Evolutionary conservation across 2,888 invertebrate species (phyloP).

Genomic region (Horisme vitalbata): DNA sequence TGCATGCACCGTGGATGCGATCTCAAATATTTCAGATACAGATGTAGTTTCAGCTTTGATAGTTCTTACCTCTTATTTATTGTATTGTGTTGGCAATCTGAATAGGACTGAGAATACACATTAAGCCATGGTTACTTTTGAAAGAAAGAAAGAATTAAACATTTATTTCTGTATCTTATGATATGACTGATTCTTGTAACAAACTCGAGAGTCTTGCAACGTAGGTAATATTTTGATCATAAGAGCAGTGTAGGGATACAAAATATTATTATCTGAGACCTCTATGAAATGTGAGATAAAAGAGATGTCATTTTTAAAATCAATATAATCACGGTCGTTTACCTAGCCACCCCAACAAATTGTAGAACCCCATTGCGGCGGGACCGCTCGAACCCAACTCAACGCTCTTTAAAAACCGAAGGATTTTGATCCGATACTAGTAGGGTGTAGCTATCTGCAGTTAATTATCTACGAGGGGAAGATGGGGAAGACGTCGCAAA

Average conservation of each 20-base stretch:
- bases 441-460: conserved; percentile 73
- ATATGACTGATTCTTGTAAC: too few species aligned
- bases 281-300: conserved; percentile 40
- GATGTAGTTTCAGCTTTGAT: conserved; percentile 8
- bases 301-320: conserved; percentile 69
- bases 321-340: conserved; percentile 77
- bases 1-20: conserved; percentile 8
- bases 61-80: conserved; percentile 7
- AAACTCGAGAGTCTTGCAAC: too few species aligned
- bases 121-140: too few species aligned
- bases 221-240: too few species aligned
- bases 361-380: conserved; percentile 69
- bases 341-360: conserved; percentile 73
- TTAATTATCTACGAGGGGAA: conserved; percentile 78
- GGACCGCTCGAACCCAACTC: conserved; percentile 51
- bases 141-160: too few species aligned
- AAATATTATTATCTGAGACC: conserved; percentile 21
- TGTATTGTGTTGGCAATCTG: conserved; percentile 6
- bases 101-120: too few species aligned
- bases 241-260: conserved; percentile 6
- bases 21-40: conserved; percentile 22
- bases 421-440: conserved; percentile 66
- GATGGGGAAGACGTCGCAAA: conserved; percentile 60
- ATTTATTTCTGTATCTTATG: too few species aligned
- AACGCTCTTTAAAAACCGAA: conserved; percentile 72